Conservation (phyloP, 2,797 vertebrate genomes). For the Paguma larvata region DNA sequence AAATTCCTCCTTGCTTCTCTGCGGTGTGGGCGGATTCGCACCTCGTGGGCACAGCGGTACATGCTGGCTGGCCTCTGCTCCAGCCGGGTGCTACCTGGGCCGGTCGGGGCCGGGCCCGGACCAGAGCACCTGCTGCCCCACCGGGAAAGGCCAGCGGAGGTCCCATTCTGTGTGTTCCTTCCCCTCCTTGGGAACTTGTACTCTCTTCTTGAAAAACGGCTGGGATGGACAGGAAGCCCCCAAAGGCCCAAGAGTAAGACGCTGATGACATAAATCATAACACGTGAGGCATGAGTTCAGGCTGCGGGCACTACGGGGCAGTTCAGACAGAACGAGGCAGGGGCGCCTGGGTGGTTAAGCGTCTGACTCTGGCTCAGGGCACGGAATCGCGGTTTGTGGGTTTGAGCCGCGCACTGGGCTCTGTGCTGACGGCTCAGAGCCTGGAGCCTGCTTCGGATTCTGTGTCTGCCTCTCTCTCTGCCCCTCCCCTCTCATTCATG, state of each 20-base stretch:
- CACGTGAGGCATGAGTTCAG: background rate
- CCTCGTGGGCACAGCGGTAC: accelerated
- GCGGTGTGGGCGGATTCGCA: background rate
- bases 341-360: too few relatives aligned
- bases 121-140: background rate
- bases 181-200: background rate
- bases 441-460: too few relatives aligned
- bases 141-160: background rate
- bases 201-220: background rate
- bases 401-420: too few relatives aligned
- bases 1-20: background rate
- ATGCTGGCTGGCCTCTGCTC: background rate
- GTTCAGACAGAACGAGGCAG: too few relatives aligned
- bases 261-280: background rate
- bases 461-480: too few relatives aligned
- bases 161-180: background rate
- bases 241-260: background rate
- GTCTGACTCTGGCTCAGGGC: too few relatives aligned
- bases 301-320: accelerated
- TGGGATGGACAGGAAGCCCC: background rate
- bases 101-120: accelerated
- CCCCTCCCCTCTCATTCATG: too few relatives aligned
- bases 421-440: too few relatives aligned
- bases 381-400: too few relatives aligned
- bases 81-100: background rate